A percentile compares a stretch with the other conserved stretches of the same genome.
phyloP scores from a whole-genome alignment of 2,113 vertebrate genomes.

The Zosterops hypoxanthus region DNA sequence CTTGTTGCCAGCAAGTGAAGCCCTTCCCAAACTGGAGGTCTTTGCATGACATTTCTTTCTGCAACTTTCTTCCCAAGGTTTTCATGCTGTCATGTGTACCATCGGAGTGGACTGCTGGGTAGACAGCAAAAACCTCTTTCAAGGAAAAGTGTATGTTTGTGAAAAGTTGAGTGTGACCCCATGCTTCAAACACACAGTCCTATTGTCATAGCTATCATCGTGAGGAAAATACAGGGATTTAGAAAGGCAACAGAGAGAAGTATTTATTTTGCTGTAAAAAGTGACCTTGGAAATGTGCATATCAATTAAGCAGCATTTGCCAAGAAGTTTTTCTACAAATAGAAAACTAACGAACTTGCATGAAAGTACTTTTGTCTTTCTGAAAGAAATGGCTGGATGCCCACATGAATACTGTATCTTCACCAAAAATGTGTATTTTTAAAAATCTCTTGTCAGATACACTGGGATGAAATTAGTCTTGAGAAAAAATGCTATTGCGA shows the following conservation, averaged over 20 bases:
- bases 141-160: not conserved
- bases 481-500: conserved; percentile 5
- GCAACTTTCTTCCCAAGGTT: not conserved
- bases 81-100: fast-evolving
- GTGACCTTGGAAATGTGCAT: conserved; percentile 66
- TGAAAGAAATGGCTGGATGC: conserved; percentile 55
- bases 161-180: not conserved
- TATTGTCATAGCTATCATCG: not conserved
- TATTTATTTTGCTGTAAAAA: conserved; percentile 26
- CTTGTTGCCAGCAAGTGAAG: not conserved
- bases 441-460: conserved; percentile 40
- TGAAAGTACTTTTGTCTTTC: conserved; percentile 13
- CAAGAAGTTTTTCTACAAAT: conserved; percentile 58
- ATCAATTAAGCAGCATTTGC: conserved; percentile 60
- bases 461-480: conserved; percentile 41
- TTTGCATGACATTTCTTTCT: not conserved
- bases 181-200: not conserved
- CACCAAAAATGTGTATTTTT: conserved; percentile 35
- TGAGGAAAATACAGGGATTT: not conserved
- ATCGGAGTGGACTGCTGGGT: not conserved
- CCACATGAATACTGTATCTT: conserved; percentile 29
- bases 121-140: not conserved
- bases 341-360: conserved; percentile 34
- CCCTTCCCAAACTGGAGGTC: not conserved
- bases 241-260: conserved; percentile 15